phyloP scores from a whole-genome alignment of 2,113 vertebrate genomes.

The Leptobrachium ailaonicum region DNA sequence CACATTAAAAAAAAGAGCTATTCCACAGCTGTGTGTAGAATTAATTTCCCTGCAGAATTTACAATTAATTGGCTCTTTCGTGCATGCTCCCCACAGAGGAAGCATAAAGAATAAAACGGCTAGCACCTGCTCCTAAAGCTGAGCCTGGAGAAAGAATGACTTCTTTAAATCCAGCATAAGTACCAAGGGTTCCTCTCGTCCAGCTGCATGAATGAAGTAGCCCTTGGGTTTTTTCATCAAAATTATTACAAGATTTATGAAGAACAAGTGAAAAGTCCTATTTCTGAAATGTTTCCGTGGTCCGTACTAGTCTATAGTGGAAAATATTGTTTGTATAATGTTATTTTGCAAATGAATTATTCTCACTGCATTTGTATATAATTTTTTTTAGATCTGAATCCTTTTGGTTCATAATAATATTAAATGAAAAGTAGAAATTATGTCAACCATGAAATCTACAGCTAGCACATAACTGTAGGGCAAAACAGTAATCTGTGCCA shows the following conservation, averaged over 20 bases:
- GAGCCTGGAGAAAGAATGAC: slow-evolving; percentile 57
- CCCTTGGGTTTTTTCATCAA: slow-evolving; percentile 61
- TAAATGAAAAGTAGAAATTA: too few species aligned
- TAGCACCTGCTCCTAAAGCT: slow-evolving; percentile 76
- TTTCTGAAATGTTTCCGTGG: background rate
- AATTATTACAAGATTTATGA: slow-evolving; percentile 59
- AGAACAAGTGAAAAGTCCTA: slow-evolving; percentile 10
- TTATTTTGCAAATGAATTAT: background rate
- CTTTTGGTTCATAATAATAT: too few species aligned
- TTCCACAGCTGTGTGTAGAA: slow-evolving; percentile 78
- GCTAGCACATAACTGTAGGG: too few species aligned
- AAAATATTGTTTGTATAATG: background rate
- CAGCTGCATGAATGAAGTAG: slow-evolving; percentile 67
- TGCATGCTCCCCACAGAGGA: slow-evolving; percentile 61
- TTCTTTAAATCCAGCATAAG: slow-evolving; percentile 57
- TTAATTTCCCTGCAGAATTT: slow-evolving; percentile 69
- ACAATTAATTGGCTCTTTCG: slow-evolving; percentile 67
- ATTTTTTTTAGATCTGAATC: too few species aligned
- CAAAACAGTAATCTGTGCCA: too few species aligned
- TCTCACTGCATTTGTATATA: too few species aligned
- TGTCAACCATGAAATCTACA: too few species aligned
- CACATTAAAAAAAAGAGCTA: slow-evolving; percentile 67
- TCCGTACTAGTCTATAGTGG: too few species aligned
- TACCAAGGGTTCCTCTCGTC: slow-evolving; percentile 55
- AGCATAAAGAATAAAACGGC: slow-evolving; percentile 64